phyloP scores from a whole-genome alignment of 2,113 vertebrate species.

The Todiramphus chloris region DNA sequence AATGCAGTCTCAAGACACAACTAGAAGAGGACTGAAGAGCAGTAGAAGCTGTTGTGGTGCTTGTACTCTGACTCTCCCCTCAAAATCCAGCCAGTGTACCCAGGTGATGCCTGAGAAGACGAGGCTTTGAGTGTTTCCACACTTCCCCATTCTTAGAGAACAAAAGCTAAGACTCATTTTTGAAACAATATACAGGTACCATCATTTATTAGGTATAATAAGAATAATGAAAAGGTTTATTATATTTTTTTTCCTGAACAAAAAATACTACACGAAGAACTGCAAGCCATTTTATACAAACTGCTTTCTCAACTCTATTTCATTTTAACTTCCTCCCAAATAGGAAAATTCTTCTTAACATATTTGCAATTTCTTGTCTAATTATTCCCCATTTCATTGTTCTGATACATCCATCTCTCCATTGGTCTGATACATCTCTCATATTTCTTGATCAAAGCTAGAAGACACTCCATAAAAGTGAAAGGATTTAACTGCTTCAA shows the following conservation, averaged over 20 bases:
- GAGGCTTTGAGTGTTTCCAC: not conserved
- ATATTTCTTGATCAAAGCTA: not conserved
- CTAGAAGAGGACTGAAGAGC: not conserved
- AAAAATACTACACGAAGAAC: not conserved
- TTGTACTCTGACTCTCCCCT: not conserved
- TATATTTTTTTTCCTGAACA: not conserved
- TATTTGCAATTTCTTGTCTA: not conserved
- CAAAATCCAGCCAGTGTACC: not conserved
- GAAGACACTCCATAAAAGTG: not conserved
- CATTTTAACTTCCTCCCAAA: not conserved
- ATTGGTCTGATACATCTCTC: not conserved
- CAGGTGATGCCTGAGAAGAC: not conserved
- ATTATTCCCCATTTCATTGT: not conserved
- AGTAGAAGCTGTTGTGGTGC: not conserved
- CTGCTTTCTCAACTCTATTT: not conserved
- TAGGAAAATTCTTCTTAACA: not conserved
- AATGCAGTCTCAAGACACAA: not conserved
- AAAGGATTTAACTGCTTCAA: not conserved
- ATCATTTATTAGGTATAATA: slow-evolving; percentile 67
- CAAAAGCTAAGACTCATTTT: not conserved
- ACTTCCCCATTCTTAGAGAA: not conserved
- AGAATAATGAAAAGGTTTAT: slow-evolving; percentile 26
- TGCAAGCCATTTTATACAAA: not conserved
- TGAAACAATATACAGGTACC: slow-evolving; percentile 21
- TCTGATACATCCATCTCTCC: not conserved